Percentiles rank a stretch among this genome's conserved stretches.
Evolutionary conservation across 2,113 vertebrate genomes (phyloP).

Genomic region (Zootoca vivipara): DNA sequence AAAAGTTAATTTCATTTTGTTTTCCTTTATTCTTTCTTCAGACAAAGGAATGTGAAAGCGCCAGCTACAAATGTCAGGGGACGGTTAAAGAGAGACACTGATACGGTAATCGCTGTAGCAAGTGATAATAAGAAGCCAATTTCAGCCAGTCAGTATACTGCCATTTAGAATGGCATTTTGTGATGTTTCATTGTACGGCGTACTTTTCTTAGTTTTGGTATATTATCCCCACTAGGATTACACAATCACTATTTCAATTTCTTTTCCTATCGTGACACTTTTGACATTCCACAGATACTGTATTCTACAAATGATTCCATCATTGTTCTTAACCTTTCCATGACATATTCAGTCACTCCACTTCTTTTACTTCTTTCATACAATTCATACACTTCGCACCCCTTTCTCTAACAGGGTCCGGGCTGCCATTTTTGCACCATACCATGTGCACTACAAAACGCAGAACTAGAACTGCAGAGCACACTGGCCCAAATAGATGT

Average conservation of each 20-base stretch:
- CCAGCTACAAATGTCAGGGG: neutral
- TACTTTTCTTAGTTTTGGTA: neutral
- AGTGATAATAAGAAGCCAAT: neutral
- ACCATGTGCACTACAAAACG: neutral
- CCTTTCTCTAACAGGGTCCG: neutral
- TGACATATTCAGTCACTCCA: neutral
- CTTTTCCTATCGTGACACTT: neutral
- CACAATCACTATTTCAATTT: neutral
- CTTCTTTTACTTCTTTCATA: neutral
- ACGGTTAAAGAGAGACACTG: neutral
- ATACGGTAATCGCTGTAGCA: neutral
- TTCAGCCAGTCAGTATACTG: neutral
- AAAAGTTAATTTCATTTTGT: neutral
- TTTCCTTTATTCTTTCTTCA: neutral
- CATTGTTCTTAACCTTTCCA: neutral
- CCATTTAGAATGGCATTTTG: neutral
- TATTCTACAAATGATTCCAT: neutral
- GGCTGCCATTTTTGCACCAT: neutral
- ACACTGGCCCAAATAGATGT: neutral
- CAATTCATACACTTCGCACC: neutral
- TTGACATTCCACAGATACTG: neutral
- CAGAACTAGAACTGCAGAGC: neutral
- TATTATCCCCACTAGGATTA: neutral
- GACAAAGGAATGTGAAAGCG: neutral
- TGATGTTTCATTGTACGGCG: neutral